Conservation (phyloP, 2,797 vertebrate genomes). For the Peromyscus melanophrys region DNA sequence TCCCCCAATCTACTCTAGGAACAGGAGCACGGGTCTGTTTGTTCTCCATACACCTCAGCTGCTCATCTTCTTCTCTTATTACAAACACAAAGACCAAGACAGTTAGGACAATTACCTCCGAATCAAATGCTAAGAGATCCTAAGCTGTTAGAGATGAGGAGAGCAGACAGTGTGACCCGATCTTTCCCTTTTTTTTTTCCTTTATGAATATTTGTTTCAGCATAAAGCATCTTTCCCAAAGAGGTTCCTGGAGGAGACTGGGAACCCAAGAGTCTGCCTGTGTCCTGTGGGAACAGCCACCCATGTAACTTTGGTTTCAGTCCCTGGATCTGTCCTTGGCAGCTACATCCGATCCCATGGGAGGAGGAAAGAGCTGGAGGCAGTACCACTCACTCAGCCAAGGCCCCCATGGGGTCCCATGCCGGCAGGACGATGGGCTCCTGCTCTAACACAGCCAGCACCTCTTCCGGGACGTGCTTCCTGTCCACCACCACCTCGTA, state of each 20-base stretch:
- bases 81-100: conserved; percentile 66
- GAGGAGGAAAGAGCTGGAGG: conserved; percentile 65
- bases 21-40: conserved; percentile 26
- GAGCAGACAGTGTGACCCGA: conserved; percentile 64
- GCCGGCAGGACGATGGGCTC: conserved; percentile 95
- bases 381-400: conserved; percentile 93
- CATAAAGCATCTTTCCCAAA: conserved; percentile 83
- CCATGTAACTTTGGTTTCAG: conserved; percentile 87
- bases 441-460: conserved; percentile 95
- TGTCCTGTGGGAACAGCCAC: conserved; percentile 56
- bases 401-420: conserved; percentile 99
- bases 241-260: conserved; percentile 80
- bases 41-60: background rate
- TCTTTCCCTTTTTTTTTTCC: conserved; percentile 45
- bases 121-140: conserved; percentile 79
- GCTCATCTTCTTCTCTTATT: conserved; percentile 55
- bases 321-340: conserved; percentile 85
- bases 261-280: conserved; percentile 70
- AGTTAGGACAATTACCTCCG: conserved; percentile 61
- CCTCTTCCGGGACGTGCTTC: conserved; percentile 92
- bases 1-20: conserved; percentile 58
- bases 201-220: conserved; percentile 80
- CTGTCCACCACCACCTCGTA: conserved; percentile 99
- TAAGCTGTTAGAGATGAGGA: conserved; percentile 80
- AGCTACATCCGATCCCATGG: conserved; percentile 80